Evolutionary conservation across 2,113 vertebrate genomes (phyloP).

Genomic region (Paracyprichromis sp.): DNA sequence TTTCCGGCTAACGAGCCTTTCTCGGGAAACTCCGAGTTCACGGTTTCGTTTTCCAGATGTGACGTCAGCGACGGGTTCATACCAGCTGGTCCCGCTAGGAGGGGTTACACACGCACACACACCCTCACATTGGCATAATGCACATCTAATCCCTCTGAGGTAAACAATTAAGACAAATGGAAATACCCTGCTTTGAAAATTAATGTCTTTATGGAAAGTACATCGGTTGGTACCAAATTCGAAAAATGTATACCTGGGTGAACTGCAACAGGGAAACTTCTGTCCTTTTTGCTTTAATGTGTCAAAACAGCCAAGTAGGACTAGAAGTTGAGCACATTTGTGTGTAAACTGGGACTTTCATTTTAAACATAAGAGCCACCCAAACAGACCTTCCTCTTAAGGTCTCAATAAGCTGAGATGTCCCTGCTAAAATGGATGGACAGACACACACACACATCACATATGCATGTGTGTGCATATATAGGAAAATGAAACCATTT

Average conservation of each 20-base stretch:
- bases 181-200: not conserved
- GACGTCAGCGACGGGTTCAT: constrained; percentile 1
- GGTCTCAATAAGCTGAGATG: not conserved
- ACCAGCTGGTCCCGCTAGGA: not conserved
- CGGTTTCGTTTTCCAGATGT: constrained; percentile 66
- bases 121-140: not conserved
- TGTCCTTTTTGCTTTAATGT: not conserved
- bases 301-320: not conserved
- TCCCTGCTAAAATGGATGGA: not conserved
- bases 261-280: not conserved
- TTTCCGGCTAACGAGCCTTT: not conserved
- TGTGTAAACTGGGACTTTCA: not conserved
- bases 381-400: not conserved
- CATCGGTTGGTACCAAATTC: not conserved
- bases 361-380: not conserved
- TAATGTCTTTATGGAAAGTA: not conserved
- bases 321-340: not conserved
- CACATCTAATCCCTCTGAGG: not conserved
- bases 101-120: not conserved
- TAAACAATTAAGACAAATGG: not conserved
- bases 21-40: constrained; percentile 36
- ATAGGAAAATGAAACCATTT: constrained; percentile 12
- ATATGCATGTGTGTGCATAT: not conserved
- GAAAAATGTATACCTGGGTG: not conserved
- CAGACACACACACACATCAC: not conserved